Base-by-base conservation (phyloP, 2,797 vertebrate genomes). In the Acestrorhynchus altus region DNA sequence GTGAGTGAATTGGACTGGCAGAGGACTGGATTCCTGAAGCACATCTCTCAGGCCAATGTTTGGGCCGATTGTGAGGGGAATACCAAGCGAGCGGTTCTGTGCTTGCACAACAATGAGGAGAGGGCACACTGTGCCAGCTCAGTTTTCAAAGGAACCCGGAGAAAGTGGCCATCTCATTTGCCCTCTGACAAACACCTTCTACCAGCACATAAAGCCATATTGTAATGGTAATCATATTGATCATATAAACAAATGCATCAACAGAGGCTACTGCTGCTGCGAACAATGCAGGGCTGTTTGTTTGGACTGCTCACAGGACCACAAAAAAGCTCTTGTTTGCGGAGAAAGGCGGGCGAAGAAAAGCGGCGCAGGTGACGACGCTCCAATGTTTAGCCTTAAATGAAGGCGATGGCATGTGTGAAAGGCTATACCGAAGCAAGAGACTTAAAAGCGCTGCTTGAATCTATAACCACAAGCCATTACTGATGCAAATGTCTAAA, bases 51-150 rank as follows among this genome's bases (percentile, higher is more conserved):
- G 90, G 87, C 90, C 89, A 90, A 87, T 87, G 89, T 92, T 89
- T 90, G 89, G 89, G 87, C 86, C 59, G 46, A 70, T 90, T 93
- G 92, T 93, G 92, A 90, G 57, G 87, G 83, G 92, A 93, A 93
- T 94, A 93, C 89, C 92, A 94, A 93, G 77, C 86, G 77, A 64
- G 77, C 51, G 84, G 82, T 87, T 85, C 86, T 80, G 81, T 76
- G 81, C 74, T 52, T 64, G 28, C 31, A 16, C 54, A 80, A 91
- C 93, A 93, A 93, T 87, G 85, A 84, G 79, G 76, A 83, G 80
- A 83, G 87, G 91, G 90, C 89, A 89, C 88, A 87, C 81, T 76
- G 82, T 73, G 81, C 89, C 90, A 90, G 90, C 88, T 90, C 88
- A 84, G 85, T 83, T 85, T 82, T 86, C 89, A 89, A 88, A 89